Percentiles rank a stretch among this genome's conserved stretches.
These are phyloP conservation scores for Agapetus fuscipes DNA, from an alignment of 2,888 invertebrate genomes.

Conservation along the genomic window DNA sequence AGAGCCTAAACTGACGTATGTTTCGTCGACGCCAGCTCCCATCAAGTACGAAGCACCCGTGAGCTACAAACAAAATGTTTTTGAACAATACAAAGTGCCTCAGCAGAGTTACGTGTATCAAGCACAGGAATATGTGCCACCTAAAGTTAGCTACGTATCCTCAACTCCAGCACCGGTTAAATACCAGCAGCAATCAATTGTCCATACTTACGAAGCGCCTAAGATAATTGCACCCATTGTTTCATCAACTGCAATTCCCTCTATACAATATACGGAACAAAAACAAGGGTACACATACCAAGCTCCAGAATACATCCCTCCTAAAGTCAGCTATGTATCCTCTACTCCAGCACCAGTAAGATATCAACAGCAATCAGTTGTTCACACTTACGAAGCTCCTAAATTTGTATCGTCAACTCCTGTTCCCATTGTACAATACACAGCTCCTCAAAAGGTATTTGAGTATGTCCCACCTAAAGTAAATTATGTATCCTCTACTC, in stretches of 20 bases:
- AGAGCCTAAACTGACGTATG: constrained; percentile 13
- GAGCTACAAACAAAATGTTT: constrained; percentile 1
- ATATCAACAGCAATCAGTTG: constrained; percentile 1
- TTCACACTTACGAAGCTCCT: constrained; percentile 5
- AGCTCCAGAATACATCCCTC: constrained; percentile 26
- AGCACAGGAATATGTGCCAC: constrained; percentile 25
- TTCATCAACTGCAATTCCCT: constrained; percentile 9
- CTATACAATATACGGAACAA: too few species aligned
- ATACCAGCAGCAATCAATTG: constrained; percentile 18
- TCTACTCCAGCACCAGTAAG: neutral
- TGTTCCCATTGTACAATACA: constrained; percentile 11
- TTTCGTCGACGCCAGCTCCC: constrained; percentile 25
- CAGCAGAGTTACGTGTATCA: constrained; percentile 8
- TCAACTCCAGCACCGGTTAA: constrained; percentile 24
- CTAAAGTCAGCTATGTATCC: constrained; percentile 17
- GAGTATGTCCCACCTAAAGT: constrained; percentile 18
- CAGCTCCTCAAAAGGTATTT: constrained; percentile 12
- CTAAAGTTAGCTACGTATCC: constrained; percentile 22
- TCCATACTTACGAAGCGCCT: constrained; percentile 18
- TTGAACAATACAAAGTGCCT: constrained; percentile 4
- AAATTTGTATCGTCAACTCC: constrained; percentile 3
- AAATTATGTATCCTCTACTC: constrained; percentile 26
- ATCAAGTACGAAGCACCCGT: constrained; percentile 10
- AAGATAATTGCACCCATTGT: constrained; percentile 6
- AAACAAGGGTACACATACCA: too few species aligned